These are phyloP conservation scores for Margaritifera margaritifera DNA, from an alignment of 2,888 invertebrate species.

Conservation along the genomic window DNA sequence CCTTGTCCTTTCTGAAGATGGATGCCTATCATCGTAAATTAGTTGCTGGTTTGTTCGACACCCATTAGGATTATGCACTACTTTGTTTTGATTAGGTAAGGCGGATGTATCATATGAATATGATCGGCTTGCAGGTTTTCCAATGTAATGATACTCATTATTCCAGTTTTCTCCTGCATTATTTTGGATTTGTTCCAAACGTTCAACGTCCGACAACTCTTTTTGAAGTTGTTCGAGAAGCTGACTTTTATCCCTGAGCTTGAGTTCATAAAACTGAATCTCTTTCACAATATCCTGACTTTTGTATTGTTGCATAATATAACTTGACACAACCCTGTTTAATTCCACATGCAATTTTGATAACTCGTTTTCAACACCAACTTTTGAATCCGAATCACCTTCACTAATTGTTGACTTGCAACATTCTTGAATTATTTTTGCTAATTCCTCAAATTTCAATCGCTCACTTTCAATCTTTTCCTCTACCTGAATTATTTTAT, in stretches of 20 bases:
- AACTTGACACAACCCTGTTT: slow-evolving; percentile 54
- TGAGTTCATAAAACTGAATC: slow-evolving; percentile 48
- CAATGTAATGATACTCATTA: not conserved
- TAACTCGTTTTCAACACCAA: slow-evolving; percentile 28
- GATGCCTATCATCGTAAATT: too few species aligned
- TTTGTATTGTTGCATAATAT: slow-evolving; percentile 59
- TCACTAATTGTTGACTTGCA: slow-evolving; percentile 21
- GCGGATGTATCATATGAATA: too few species aligned
- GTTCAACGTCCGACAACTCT: slow-evolving; percentile 38
- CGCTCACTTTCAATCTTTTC: slow-evolving; percentile 84
- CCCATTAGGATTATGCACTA: too few species aligned
- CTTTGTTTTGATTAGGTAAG: too few species aligned
- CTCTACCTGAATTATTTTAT: slow-evolving; percentile 83
- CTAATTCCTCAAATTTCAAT: slow-evolving; percentile 81
- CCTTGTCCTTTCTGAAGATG: too few species aligned
- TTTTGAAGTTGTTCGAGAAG: slow-evolving; percentile 38
- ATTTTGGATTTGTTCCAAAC: slow-evolving; percentile 4
- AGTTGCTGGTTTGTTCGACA: too few species aligned
- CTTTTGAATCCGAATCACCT: slow-evolving; percentile 11
- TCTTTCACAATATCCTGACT: slow-evolving; percentile 51
- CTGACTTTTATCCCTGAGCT: slow-evolving; percentile 32
- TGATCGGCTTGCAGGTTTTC: not conserved
- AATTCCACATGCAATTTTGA: slow-evolving; percentile 49
- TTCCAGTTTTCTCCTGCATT: not conserved
- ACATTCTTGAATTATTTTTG: slow-evolving; percentile 74